Evolutionary conservation across 1,140 invertebrate genomes (phyloP).

Genomic region (Macrostomum lignano): DNA sequence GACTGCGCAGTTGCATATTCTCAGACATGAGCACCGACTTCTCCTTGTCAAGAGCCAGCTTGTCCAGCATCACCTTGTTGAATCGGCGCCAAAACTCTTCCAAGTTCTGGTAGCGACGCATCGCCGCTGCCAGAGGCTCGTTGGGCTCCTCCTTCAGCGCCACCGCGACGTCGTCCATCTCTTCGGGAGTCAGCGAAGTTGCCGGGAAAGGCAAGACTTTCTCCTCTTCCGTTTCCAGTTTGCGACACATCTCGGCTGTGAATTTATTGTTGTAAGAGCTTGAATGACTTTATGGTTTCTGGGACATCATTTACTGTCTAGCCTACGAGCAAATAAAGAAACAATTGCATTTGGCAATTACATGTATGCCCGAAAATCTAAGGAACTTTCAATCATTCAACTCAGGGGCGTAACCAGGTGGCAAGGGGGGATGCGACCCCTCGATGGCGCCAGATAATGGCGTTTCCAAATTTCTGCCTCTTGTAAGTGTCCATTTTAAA

Average conservation of each 20-base stretch:
- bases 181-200: slow-evolving; percentile 21
- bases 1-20: slow-evolving; percentile 20
- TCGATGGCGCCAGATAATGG: no score
- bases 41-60: slow-evolving; percentile 23
- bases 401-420: no score
- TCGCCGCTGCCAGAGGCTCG: slow-evolving; percentile 16
- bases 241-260: slow-evolving; percentile 27
- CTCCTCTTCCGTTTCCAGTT: slow-evolving; percentile 28
- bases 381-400: no score
- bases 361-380: no score
- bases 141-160: slow-evolving; percentile 17
- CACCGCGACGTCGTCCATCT: slow-evolving; percentile 18
- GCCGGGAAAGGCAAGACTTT: slow-evolving; percentile 29
- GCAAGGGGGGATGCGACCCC: no score
- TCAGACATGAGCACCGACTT: slow-evolving; percentile 15
- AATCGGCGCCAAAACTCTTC: slow-evolving; percentile 29
- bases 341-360: no score
- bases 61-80: slow-evolving; percentile 27
- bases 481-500: no score
- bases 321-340: no score
- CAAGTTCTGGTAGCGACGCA: slow-evolving; percentile 19
- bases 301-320: no score
- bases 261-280: no score
- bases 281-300: no score
- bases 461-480: no score